Evolutionary conservation across 2,888 invertebrate species (phyloP).

Genomic region (Xanthorhoe designata): DNA sequence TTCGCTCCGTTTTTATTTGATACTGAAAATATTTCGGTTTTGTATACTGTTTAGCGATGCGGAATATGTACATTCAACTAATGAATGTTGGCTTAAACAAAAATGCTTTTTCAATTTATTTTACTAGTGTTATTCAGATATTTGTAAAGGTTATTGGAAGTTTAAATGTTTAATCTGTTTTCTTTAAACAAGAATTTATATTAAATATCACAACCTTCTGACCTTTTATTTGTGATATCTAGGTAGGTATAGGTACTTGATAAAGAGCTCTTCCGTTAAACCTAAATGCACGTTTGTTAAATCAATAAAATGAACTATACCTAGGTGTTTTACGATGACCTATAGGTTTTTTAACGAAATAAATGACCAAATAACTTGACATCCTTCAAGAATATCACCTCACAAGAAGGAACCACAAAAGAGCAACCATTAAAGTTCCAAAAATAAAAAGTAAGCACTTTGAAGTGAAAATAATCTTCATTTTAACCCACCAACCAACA

Average conservation of each 20-base stretch:
- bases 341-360: not conserved
- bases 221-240: no score
- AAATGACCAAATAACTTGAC: not conserved
- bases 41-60: conserved; percentile 56
- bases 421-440: conserved; percentile 15
- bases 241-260: no score
- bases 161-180: no score
- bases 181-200: no score
- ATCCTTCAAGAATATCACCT: conserved; percentile 8
- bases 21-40: conserved; percentile 51
- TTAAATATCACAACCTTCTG: no score
- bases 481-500: conserved; percentile 6
- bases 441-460: conserved; percentile 11
- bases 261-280: no score
- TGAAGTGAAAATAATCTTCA: conserved; percentile 8
- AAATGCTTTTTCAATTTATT: conserved; percentile 35
- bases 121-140: not conserved
- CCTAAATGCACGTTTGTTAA: no score
- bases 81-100: conserved; percentile 51
- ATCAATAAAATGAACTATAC: no score
- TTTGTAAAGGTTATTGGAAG: not conserved
- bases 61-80: conserved; percentile 56
- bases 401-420: conserved; percentile 13
- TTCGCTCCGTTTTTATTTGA: conserved; percentile 45
- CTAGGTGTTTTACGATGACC: no score